Evolutionary conservation across 1,140 invertebrate species (phyloP).

Genomic region (Himalopsyche phryganea): DNA sequence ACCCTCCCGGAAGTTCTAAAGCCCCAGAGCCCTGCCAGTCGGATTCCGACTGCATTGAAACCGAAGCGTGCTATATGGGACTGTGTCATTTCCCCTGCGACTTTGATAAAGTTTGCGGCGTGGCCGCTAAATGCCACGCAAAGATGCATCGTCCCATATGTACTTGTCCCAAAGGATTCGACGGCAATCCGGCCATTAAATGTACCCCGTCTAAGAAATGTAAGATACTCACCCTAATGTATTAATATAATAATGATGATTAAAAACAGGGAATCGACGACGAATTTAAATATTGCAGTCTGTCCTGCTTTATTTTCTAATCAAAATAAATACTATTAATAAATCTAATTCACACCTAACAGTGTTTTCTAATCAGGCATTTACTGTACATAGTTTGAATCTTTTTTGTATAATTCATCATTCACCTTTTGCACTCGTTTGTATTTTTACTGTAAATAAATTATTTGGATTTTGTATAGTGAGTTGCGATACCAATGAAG

Average conservation of each 20-base stretch:
- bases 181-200: conserved; percentile 72
- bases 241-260: conserved; percentile 28
- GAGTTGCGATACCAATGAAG: conserved; percentile 75
- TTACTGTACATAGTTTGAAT: conserved; percentile 8
- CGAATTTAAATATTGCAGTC: too few species aligned
- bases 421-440: conserved; percentile 28
- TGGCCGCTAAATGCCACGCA: conserved; percentile 65
- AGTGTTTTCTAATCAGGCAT: conserved; percentile 20
- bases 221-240: conserved; percentile 51
- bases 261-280: too few species aligned
- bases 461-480: conserved; percentile 56
- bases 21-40: conserved; percentile 66
- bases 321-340: conserved; percentile 10
- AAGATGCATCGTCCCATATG: conserved; percentile 75
- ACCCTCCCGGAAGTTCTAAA: conserved; percentile 63
- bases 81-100: conserved; percentile 71
- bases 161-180: conserved; percentile 67
- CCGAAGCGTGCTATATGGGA: conserved; percentile 70
- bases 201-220: conserved; percentile 66
- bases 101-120: conserved; percentile 68
- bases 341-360: conserved; percentile 19
- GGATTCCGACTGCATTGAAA: conserved; percentile 71
- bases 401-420: conserved; percentile 7
- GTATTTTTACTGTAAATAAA: not conserved
- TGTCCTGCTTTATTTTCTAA: conserved; percentile 17